These are phyloP conservation scores for Odocoileus virginianus DNA, from an alignment of 2,113 vertebrate species.

Conservation along the genomic window DNA sequence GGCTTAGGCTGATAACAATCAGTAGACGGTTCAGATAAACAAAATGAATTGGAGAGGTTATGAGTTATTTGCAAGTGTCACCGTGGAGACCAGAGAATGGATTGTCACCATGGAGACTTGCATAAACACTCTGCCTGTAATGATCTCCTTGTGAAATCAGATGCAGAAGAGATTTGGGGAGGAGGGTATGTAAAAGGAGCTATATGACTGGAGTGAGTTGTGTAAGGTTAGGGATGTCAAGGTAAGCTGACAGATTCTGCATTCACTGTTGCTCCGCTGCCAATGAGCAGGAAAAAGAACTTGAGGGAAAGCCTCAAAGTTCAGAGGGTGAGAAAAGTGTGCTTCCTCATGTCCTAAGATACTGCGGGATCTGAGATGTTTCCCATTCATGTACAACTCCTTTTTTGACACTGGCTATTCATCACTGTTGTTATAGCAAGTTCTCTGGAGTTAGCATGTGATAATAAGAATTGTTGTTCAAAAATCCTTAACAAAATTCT, in stretches of 20 bases:
- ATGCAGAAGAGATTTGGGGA: slow-evolving; percentile 38
- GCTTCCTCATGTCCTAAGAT: not conserved
- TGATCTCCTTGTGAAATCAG: slow-evolving; percentile 52
- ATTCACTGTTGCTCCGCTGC: not conserved
- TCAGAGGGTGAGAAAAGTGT: not conserved
- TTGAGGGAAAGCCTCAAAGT: not conserved
- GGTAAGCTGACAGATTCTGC: not conserved
- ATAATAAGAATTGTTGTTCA: not conserved
- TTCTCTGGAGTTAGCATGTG: not conserved
- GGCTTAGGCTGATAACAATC: slow-evolving; percentile 55
- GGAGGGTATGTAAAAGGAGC: not conserved
- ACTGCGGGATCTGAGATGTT: not conserved
- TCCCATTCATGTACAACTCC: not conserved
- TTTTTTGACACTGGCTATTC: not conserved
- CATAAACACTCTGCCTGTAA: slow-evolving; percentile 56
- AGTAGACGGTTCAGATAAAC: slow-evolving; percentile 69
- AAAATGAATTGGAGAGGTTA: slow-evolving; percentile 71
- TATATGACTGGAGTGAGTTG: not conserved
- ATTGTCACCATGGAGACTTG: slow-evolving; percentile 66
- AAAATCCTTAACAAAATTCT: too few relatives aligned
- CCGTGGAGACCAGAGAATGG: slow-evolving; percentile 63
- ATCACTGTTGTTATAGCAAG: not conserved
- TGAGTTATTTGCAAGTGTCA: slow-evolving; percentile 66
- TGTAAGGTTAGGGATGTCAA: not conserved
- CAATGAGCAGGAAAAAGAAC: not conserved